phyloP scores from a whole-genome alignment of 1,140 invertebrate species.

The Leptinotarsa texana region DNA sequence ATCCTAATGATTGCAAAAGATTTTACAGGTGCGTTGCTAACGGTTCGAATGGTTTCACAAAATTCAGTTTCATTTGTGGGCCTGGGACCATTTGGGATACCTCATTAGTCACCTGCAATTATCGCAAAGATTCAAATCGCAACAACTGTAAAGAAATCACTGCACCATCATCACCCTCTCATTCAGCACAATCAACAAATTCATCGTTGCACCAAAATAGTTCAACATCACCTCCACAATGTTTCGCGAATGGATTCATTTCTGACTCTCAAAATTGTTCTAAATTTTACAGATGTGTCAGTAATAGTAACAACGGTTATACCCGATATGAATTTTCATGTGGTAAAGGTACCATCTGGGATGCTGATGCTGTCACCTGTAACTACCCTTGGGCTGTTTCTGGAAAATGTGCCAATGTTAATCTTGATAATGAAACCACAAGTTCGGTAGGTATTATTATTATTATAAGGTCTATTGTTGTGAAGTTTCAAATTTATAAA shows the following conservation, averaged over 20 bases:
- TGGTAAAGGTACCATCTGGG: slow-evolving; percentile 62
- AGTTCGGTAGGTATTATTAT: background rate
- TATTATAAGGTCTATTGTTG: background rate
- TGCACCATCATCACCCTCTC: slow-evolving; percentile 14
- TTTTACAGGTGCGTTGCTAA: slow-evolving; percentile 74
- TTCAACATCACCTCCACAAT: slow-evolving; percentile 45
- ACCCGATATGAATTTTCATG: slow-evolving; percentile 66
- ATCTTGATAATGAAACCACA: background rate
- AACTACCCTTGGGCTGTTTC: slow-evolving; percentile 57
- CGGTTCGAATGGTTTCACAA: slow-evolving; percentile 36
- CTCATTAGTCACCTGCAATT: slow-evolving; percentile 66
- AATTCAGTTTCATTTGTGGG: slow-evolving; percentile 69
- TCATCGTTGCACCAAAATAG: background rate
- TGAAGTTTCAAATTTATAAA: too few species aligned
- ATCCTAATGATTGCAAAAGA: slow-evolving; percentile 72
- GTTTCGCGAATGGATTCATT: slow-evolving; percentile 62
- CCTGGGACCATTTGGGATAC: slow-evolving; percentile 73
- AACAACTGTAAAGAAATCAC: slow-evolving; percentile 54
- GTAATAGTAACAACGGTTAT: slow-evolving; percentile 58
- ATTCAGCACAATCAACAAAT: background rate
- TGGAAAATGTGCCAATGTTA: slow-evolving; percentile 40
- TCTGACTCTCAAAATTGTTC: slow-evolving; percentile 63
- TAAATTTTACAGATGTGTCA: slow-evolving; percentile 71
- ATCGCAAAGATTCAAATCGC: slow-evolving; percentile 61
- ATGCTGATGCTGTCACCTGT: slow-evolving; percentile 57